Conservation (phyloP, 2,888 invertebrate species). For the Charanyca ferruginea region DNA sequence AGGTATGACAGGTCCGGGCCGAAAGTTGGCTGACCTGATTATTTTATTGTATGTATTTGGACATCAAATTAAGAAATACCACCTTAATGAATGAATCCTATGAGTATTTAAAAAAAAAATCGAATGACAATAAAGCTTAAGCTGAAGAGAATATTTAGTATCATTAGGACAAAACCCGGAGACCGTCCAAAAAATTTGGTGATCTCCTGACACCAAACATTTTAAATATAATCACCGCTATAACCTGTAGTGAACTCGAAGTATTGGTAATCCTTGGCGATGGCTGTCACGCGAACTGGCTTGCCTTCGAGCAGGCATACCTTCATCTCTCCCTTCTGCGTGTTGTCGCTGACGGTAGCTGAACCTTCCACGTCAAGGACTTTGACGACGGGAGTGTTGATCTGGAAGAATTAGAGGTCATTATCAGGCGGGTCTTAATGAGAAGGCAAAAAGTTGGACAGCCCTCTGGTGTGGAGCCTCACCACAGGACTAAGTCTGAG, state of each 20-base stretch:
- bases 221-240: conserved; percentile 85
- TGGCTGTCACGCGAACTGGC: conserved; percentile 84
- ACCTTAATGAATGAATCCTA: background rate
- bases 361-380: conserved; percentile 89
- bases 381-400: conserved; percentile 88
- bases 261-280: conserved; percentile 91
- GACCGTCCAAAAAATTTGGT: conserved; percentile 51
- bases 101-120: background rate
- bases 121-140: conserved; percentile 37
- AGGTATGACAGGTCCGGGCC: no score
- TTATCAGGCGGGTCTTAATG: background rate
- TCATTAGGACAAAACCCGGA: background rate
- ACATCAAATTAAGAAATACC: no score
- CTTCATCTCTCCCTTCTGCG: conserved; percentile 89
- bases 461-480: no score
- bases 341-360: conserved; percentile 85
- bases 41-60: background rate
- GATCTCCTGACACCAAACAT: conserved; percentile 61
- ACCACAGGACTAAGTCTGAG: no score
- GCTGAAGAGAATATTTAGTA: background rate
- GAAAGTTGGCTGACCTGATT: no score
- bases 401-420: conserved; percentile 62
- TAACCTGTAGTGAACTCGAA: conserved; percentile 89
- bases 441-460: background rate
- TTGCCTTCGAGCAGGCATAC: conserved; percentile 88